These are phyloP conservation scores for Drosophila oshimai DNA, from an alignment of 1,140 invertebrate genomes.

Conservation along the genomic window DNA sequence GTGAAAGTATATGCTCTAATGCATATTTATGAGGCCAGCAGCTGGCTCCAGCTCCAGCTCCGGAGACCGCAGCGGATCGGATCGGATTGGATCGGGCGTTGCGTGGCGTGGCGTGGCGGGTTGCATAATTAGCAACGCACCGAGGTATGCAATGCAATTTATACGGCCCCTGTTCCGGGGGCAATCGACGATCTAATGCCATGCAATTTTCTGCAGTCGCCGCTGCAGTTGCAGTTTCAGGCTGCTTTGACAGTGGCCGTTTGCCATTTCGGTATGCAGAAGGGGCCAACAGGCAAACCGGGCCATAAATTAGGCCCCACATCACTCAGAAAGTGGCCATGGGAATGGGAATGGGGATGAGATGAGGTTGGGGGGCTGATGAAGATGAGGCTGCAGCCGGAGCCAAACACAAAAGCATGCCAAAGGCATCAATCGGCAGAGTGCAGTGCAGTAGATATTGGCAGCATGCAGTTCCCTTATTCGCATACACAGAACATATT, in stretches of 20 bases:
- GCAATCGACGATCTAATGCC: constrained; percentile 47
- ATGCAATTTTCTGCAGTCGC: constrained; percentile 48
- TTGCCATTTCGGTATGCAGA: constrained; percentile 53
- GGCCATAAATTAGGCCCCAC: constrained; percentile 61
- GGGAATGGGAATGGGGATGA: neutral
- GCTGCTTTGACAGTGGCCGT: constrained; percentile 61
- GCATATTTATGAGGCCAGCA: constrained; percentile 41
- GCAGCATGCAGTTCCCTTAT: neutral
- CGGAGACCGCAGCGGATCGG: neutral
- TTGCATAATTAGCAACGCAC: constrained; percentile 62
- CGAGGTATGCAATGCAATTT: constrained; percentile 41
- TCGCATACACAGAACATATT: neutral
- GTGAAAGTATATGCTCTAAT: constrained; percentile 62
- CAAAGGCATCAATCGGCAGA: constrained; percentile 73
- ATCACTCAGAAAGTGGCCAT: constrained; percentile 45
- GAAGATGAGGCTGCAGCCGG: constrained; percentile 4
- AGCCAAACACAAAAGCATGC: constrained; percentile 57
- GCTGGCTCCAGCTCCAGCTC: too few species aligned
- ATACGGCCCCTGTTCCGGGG: constrained; percentile 30
- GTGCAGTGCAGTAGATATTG: constrained; percentile 38
- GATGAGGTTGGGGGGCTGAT: neutral
- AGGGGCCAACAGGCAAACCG: constrained; percentile 14
- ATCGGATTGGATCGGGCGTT: neutral
- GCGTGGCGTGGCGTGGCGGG: too few species aligned
- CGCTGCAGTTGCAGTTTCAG: constrained; percentile 7